Conservation (phyloP, 2,113 vertebrate genomes). For the Erythrolamprus reginae region DNA sequence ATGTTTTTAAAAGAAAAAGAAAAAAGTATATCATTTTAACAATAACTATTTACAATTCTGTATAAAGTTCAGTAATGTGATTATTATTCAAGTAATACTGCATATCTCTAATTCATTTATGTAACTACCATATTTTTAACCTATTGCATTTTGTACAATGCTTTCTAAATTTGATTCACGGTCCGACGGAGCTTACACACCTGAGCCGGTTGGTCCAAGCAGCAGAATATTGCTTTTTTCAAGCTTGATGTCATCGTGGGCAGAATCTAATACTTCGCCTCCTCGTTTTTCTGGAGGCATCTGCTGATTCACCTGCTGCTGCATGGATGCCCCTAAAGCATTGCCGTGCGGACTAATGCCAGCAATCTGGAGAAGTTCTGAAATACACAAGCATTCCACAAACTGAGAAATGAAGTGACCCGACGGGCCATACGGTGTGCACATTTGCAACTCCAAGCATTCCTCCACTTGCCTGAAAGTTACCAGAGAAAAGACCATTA, state of each 20-base stretch:
- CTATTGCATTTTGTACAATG: not conserved
- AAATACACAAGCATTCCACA: conserved; percentile 12
- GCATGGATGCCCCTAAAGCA: conserved; percentile 91
- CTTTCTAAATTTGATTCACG: not conserved
- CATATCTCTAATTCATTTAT: not conserved
- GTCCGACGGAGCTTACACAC: conserved; percentile 50
- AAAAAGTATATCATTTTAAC: not conserved
- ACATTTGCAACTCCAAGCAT: not conserved
- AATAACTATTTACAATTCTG: not conserved
- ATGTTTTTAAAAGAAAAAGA: not conserved
- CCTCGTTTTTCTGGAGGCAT: conserved; percentile 89
- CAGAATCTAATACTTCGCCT: conserved; percentile 90
- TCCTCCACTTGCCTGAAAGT: not conserved
- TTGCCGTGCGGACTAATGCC: conserved; percentile 95
- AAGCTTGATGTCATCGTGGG: conserved; percentile 89
- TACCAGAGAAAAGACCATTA: not conserved
- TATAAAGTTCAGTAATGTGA: not conserved
- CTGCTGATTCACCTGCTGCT: conserved; percentile 91
- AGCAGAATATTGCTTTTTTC: conserved; percentile 98
- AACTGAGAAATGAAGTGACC: conserved; percentile 14
- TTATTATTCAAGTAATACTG: not conserved
- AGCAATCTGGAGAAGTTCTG: conserved; percentile 96
- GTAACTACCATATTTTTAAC: not conserved
- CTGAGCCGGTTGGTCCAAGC: conserved; percentile 96
- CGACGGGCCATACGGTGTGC: not conserved